Percentiles rank a stretch among this genome's conserved stretches.
Evolutionary conservation across 2,888 invertebrate genomes (phyloP).

Genomic region (Noctua pronuba): DNA sequence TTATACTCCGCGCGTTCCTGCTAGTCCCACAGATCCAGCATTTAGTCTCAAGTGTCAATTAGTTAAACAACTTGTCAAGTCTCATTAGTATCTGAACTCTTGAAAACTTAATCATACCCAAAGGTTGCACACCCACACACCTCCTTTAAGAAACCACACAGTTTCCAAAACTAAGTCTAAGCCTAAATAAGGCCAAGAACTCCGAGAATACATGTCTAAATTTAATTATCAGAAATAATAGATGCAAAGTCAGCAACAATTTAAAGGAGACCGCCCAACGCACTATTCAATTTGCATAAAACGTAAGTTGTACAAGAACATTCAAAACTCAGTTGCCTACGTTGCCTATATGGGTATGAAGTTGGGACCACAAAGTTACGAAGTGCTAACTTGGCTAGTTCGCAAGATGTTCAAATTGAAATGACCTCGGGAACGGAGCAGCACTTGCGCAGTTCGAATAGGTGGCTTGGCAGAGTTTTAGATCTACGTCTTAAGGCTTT

Average conservation of each 20-base stretch:
- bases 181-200: slow-evolving; percentile 13
- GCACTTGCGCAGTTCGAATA: slow-evolving; percentile 59
- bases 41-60: background rate
- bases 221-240: slow-evolving; percentile 12
- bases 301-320: slow-evolving; percentile 48
- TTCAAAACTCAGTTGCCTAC: slow-evolving; percentile 55
- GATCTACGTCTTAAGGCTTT: slow-evolving; percentile 50
- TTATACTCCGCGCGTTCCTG: background rate
- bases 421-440: slow-evolving; percentile 67
- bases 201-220: background rate
- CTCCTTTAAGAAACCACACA: background rate
- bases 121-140: background rate
- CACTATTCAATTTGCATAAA: slow-evolving; percentile 64
- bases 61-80: slow-evolving; percentile 10
- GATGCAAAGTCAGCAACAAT: slow-evolving; percentile 50
- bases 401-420: slow-evolving; percentile 66
- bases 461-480: slow-evolving; percentile 50
- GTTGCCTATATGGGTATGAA: slow-evolving; percentile 60
- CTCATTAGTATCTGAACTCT: background rate
- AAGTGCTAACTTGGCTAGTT: slow-evolving; percentile 66
- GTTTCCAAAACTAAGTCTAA: slow-evolving; percentile 1
- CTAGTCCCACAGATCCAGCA: background rate
- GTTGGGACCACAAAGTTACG: slow-evolving; percentile 58
- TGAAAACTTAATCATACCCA: slow-evolving; percentile 5
- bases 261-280: slow-evolving; percentile 49